Evolutionary conservation across 1,140 invertebrate species (phyloP).

Genomic region (Hylyphantes graminicola): DNA sequence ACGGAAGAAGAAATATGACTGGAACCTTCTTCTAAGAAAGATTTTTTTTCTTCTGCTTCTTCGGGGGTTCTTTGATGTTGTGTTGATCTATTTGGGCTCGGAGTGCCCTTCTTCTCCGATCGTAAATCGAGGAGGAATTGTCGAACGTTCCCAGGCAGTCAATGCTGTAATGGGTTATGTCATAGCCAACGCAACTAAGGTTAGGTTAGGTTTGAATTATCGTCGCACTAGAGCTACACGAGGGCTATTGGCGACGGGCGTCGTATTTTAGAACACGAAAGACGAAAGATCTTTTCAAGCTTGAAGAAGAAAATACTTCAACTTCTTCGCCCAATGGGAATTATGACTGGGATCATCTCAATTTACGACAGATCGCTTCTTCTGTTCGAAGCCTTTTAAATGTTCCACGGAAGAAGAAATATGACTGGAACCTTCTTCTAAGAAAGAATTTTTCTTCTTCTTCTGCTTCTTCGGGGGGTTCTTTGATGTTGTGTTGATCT

Average conservation of each 20-base stretch:
- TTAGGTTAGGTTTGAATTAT: no score
- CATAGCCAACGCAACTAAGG: no score
- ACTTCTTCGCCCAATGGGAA: constrained; percentile 20
- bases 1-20: not conserved
- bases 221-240: no score
- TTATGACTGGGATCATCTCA: constrained; percentile 41
- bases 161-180: no score
- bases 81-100: constrained; percentile 28
- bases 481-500: constrained; percentile 43
- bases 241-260: no score
- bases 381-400: constrained; percentile 29
- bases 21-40: not conserved
- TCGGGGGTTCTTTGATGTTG: constrained; percentile 20
- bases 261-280: no score
- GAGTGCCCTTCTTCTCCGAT: not conserved
- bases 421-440: not conserved
- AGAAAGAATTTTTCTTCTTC: not conserved
- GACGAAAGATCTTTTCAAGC: not conserved
- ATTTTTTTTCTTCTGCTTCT: not conserved
- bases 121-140: constrained; percentile 14
- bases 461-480: not conserved
- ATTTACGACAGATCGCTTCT: constrained; percentile 41
- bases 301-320: constrained; percentile 2
- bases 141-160: no score
- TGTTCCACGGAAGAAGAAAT: constrained; percentile 6